Evolutionary conservation across 2,888 invertebrate genomes (phyloP).

Genomic region (Dynastes maya): DNA sequence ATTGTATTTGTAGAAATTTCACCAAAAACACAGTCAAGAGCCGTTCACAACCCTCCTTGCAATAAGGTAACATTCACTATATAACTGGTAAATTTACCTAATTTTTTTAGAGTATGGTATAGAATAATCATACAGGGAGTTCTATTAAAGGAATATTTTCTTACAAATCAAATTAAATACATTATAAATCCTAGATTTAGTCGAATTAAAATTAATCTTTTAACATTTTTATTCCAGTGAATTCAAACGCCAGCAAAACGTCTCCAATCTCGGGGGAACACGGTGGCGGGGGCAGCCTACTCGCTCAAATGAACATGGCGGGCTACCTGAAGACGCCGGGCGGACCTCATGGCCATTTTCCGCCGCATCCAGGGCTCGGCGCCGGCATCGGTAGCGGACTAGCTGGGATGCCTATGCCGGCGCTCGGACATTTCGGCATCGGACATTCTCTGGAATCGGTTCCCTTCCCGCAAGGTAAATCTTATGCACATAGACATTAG

Average conservation of each 20-base stretch:
- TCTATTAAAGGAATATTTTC: too few species aligned
- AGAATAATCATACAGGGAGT: too few species aligned
- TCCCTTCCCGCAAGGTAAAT: conserved; percentile 68
- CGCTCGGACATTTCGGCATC: conserved; percentile 64
- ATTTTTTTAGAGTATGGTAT: too few species aligned
- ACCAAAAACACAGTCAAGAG: not conserved
- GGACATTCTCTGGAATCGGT: conserved; percentile 66
- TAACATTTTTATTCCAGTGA: conserved; percentile 10
- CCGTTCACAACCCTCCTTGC: too few species aligned
- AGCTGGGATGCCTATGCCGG: conserved; percentile 64
- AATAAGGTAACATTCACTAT: too few species aligned
- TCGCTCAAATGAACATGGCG: conserved; percentile 65
- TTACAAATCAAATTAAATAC: too few species aligned
- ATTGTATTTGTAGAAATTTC: too few species aligned
- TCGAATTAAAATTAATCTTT: too few species aligned
- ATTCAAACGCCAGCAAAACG: conserved; percentile 22
- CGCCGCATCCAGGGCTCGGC: conserved; percentile 63
- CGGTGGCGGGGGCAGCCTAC: conserved; percentile 56
- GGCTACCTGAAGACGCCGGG: conserved; percentile 64
- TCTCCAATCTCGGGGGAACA: conserved; percentile 50
- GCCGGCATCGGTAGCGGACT: conserved; percentile 61
- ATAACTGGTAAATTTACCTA: too few species aligned
- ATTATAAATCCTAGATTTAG: too few species aligned
- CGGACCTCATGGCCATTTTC: conserved; percentile 63
- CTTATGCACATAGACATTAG: not conserved